Evolutionary conservation across 2,113 vertebrate genomes (phyloP).

Genomic region (Pleuronectes platessa): DNA sequence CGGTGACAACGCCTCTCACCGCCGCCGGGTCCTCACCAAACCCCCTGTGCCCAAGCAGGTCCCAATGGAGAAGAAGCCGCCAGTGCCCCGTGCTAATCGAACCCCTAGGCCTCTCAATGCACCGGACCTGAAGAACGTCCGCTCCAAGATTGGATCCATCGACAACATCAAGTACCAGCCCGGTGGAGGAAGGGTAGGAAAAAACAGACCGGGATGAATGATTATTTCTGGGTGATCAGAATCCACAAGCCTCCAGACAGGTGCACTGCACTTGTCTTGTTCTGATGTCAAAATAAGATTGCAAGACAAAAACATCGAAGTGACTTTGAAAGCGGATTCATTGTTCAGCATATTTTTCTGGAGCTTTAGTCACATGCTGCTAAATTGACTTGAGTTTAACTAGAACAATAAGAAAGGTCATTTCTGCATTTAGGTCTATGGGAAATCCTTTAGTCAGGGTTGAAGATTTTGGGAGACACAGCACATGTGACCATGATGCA

Average conservation of each 20-base stretch:
- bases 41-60: constrained; percentile 83
- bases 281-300: background rate
- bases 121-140: constrained; percentile 91
- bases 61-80: constrained; percentile 84
- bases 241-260: too few relatives aligned
- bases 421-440: background rate
- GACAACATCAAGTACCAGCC: constrained; percentile 98
- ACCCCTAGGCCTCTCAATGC: constrained; percentile 70
- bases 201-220: background rate
- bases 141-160: constrained; percentile 94
- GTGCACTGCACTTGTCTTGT: too few relatives aligned
- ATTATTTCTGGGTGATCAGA: constrained; percentile 13
- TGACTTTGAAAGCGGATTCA: background rate
- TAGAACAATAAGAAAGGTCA: background rate
- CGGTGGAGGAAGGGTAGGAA: constrained; percentile 92
- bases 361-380: background rate
- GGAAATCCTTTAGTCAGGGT: background rate
- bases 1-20: constrained; percentile 60
- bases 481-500: background rate
- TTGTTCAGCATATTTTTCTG: too few relatives aligned
- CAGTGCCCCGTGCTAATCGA: constrained; percentile 74
- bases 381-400: background rate
- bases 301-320: background rate
- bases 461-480: background rate
- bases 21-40: constrained; percentile 81